phyloP scores from a whole-genome alignment of 2,113 vertebrate species.

The Pontoporia blainvillei region DNA sequence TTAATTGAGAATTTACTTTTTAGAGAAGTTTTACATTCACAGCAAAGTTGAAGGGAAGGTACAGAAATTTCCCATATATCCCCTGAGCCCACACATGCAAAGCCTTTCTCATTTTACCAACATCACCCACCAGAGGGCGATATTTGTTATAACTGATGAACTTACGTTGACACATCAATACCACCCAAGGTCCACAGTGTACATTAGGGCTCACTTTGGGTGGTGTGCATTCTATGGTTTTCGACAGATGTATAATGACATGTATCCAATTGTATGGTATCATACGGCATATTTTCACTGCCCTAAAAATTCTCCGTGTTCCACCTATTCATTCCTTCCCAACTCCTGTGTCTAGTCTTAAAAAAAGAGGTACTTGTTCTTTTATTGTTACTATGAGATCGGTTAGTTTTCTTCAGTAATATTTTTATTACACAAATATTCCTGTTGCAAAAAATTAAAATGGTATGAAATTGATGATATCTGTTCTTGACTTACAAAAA shows the following conservation, averaged over 20 bases:
- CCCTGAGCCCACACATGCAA: neutral
- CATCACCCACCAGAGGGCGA: neutral
- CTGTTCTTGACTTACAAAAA: neutral
- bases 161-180: no score
- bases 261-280: neutral
- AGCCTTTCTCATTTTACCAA: neutral
- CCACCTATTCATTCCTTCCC: neutral
- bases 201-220: neutral
- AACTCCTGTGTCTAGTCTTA: neutral
- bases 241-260: neutral
- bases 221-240: neutral
- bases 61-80: neutral
- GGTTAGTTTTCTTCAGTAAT: neutral
- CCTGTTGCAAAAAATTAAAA: neutral
- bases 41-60: neutral
- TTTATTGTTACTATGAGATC: neutral
- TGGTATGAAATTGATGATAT: neutral
- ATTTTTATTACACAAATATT: neutral
- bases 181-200: no score
- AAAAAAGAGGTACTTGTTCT: neutral
- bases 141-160: neutral
- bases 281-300: neutral
- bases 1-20: neutral
- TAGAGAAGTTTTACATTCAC: neutral
- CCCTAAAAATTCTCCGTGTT: neutral